Conservation (phyloP, 2,797 vertebrate genomes). For the Lindbergichthys nudifrons region DNA sequence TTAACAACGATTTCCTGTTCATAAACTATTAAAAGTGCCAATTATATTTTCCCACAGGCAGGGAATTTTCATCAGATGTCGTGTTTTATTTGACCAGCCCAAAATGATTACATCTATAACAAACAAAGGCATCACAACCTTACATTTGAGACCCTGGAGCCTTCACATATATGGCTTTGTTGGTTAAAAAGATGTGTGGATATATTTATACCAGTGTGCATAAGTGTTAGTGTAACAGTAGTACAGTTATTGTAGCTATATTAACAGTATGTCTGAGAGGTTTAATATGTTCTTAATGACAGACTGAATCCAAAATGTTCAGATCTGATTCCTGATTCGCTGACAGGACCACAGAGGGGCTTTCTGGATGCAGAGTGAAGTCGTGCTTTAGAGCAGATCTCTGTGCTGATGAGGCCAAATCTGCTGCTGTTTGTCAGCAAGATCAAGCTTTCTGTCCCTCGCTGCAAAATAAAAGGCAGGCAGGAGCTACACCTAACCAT, state of each 20-base stretch:
- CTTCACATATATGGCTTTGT: background rate
- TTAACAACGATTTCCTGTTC: too few relatives aligned
- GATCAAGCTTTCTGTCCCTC: constrained; percentile 23
- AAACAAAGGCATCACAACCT: background rate
- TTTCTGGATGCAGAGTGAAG: constrained; percentile 14
- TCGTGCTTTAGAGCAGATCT: constrained; percentile 38
- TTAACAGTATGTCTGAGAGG: background rate
- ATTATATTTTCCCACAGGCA: background rate
- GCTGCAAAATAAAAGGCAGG: background rate
- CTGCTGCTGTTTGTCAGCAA: constrained; percentile 46
- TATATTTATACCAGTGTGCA: too few relatives aligned
- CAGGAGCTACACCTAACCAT: background rate
- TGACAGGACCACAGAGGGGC: background rate
- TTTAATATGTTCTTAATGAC: background rate
- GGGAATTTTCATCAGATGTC: background rate
- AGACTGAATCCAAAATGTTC: background rate
- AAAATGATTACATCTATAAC: background rate
- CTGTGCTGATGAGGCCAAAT: constrained; percentile 51
- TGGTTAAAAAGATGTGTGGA: background rate
- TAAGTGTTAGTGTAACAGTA: too few relatives aligned
- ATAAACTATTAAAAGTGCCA: background rate
- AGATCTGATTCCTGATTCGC: background rate
- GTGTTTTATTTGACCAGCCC: background rate
- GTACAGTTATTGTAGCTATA: background rate
- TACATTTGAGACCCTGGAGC: background rate